A percentile compares a stretch with the other conserved stretches of the same genome.
These are phyloP conservation scores for Isaurus tuberculatus DNA, from an alignment of 92 coral and sea anemone species.

Conservation along the genomic window DNA sequence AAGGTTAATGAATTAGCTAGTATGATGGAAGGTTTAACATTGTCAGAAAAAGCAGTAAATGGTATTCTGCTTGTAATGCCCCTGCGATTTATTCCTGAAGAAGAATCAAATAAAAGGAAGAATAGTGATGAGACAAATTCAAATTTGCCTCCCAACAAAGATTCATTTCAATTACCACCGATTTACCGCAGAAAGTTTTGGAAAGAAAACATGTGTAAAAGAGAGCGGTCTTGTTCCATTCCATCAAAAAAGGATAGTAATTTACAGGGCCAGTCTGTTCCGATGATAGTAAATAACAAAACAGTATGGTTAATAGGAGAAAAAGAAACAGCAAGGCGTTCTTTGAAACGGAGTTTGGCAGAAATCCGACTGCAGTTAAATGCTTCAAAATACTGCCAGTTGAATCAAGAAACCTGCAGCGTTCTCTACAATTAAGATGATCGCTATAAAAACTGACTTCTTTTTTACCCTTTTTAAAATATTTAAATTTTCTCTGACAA, in stretches of 20 bases:
- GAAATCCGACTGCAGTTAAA: constrained; percentile 14
- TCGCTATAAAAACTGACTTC: no score
- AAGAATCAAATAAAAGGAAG: neutral
- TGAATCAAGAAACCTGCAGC: neutral
- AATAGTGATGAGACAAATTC: neutral
- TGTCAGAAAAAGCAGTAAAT: constrained; percentile 20
- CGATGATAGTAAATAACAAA: constrained; percentile 26
- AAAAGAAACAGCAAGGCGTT: neutral
- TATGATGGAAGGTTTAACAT: constrained; percentile 16
- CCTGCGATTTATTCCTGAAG: constrained; percentile 18
- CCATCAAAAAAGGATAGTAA: constrained; percentile 23
- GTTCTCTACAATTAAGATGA: neutral
- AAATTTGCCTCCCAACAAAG: neutral
- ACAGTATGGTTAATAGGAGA: neutral
- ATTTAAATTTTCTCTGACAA: no score
- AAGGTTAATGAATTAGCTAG: neutral
- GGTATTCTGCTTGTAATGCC: constrained; percentile 18
- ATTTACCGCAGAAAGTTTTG: constrained; percentile 78
- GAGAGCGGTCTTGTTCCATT: constrained; percentile 21
- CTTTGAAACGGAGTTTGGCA: neutral
- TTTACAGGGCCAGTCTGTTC: neutral
- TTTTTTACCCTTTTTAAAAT: neutral
- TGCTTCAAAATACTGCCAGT: constrained; percentile 16
- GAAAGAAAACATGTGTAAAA: constrained; percentile 54
- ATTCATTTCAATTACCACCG: constrained; percentile 55